Conservation (phyloP, 2,888 invertebrate genomes). For the Synanthedon tipuliformis region DNA sequence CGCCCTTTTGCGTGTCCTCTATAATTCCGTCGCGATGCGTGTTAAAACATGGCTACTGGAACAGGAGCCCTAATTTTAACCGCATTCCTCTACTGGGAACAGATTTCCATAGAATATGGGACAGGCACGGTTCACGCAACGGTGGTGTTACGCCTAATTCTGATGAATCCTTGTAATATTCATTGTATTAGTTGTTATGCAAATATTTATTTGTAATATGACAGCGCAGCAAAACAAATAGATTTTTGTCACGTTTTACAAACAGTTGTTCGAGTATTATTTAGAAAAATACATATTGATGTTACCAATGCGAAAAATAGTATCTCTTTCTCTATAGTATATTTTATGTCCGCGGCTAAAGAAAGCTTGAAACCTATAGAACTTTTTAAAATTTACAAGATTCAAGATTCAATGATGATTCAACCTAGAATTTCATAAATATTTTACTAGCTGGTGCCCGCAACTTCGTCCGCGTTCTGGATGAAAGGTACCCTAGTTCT, state of each 20-base stretch:
- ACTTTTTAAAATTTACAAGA: too few relatives aligned
- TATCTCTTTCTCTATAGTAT: too few relatives aligned
- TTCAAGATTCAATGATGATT: too few relatives aligned
- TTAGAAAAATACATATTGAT: too few relatives aligned
- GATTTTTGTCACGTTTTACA: slow-evolving; percentile 8
- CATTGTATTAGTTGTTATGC: slow-evolving; percentile 17
- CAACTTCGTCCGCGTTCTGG: too few relatives aligned
- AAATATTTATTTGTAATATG: slow-evolving; percentile 19
- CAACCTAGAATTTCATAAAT: too few relatives aligned
- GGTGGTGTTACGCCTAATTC: slow-evolving; percentile 16
- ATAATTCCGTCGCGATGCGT: slow-evolving; percentile 27
- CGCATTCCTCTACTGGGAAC: slow-evolving; percentile 3
- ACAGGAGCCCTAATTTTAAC: slow-evolving; percentile 14
- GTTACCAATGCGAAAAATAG: too few relatives aligned
- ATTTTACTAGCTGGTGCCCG: too few relatives aligned
- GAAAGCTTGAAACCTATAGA: too few relatives aligned
- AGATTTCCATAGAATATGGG: background rate
- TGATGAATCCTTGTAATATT: slow-evolving; percentile 19
- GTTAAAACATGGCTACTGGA: slow-evolving; percentile 19
- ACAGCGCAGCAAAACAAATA: slow-evolving; percentile 8
- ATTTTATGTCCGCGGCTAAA: too few relatives aligned
- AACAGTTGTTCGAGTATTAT: background rate
- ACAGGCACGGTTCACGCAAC: slow-evolving; percentile 7
- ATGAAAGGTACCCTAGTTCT: too few relatives aligned
- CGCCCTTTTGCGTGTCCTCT: slow-evolving; percentile 28